Evolutionary conservation across 2,888 invertebrate species (phyloP), one percentile per base, ranked within the genome.

Genomic region (Lithosia quadra): DNA sequence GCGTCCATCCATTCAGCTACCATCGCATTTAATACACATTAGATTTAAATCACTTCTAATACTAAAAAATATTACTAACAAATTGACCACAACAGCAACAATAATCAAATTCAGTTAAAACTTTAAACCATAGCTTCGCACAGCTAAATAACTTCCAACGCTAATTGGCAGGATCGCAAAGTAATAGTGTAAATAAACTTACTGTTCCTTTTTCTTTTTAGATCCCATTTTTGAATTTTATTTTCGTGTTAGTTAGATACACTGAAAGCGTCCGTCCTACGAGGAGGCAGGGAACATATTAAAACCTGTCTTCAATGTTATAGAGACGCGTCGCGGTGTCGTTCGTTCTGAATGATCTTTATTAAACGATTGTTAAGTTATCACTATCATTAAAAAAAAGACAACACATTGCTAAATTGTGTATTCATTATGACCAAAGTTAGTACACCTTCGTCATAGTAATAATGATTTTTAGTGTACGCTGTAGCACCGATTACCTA

Each of bases 131-230:
- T 24, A 58, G 18, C 13, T 33, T 58, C 58, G 58, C 58, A 33
- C 28, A 58, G 58, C 58, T 34, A 33, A 58, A 28, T 11, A 33
- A 33, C 34, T 2, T 58, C 10, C 3, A 22, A 66, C 13, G 36
- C 67, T 63, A 34, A 63, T n/a, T 2, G 55, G 43, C 22, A 22
- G 34, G 61, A 65, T 82, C 78, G 80, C 82, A 33, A 64, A 22
- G 76, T 74, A 59, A 53, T 21, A 63, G 58, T 15, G 10, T 34
- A 55, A 24, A 61, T 55, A 1, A 34, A 83, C 82, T 82, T 74
- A 83, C 82, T 65, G 74, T 69, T 77, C 74, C 56, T 80, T 81
- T 68, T 76, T 80, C 71, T 83, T 79, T 64, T 81, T 82, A 3
- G 82, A 65, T 33, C 76, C 79, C 82, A 82, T 82, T 63, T 53